Conservation (phyloP, 2,113 vertebrate genomes). For the Neotoma lepida region DNA sequence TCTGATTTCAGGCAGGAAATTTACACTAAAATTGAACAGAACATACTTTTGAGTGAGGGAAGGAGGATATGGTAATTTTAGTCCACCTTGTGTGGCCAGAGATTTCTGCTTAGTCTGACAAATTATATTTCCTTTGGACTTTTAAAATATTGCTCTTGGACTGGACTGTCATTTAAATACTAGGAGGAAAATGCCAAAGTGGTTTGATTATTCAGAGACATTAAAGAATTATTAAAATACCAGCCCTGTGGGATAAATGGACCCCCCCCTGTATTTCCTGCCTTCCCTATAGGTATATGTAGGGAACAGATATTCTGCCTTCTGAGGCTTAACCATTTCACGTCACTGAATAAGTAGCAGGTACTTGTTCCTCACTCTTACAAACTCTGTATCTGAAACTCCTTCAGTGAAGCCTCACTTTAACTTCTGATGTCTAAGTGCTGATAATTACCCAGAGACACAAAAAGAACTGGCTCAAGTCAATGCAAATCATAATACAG, state of each 20-base stretch:
- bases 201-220: conserved; percentile 43
- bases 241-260: neutral
- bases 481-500: neutral
- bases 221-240: conserved; percentile 55
- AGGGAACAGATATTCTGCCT: neutral
- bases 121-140: conserved; percentile 38
- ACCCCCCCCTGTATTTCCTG: neutral
- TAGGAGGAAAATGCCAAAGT: conserved; percentile 40
- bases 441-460: neutral
- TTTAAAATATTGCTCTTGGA: conserved; percentile 56
- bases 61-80: neutral
- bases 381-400: neutral
- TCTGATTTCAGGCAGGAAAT: neutral
- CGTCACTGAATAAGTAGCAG: neutral
- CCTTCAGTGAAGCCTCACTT: neutral
- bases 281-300: neutral
- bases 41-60: neutral
- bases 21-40: neutral
- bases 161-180: conserved; percentile 63
- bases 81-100: neutral
- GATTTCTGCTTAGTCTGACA: neutral
- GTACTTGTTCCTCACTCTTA: neutral
- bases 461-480: neutral
- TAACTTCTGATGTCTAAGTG: neutral
- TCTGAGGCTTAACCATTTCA: neutral